Evolutionary conservation across 2,888 invertebrate genomes (phyloP).

Genomic region (Drosophila lacicola): DNA sequence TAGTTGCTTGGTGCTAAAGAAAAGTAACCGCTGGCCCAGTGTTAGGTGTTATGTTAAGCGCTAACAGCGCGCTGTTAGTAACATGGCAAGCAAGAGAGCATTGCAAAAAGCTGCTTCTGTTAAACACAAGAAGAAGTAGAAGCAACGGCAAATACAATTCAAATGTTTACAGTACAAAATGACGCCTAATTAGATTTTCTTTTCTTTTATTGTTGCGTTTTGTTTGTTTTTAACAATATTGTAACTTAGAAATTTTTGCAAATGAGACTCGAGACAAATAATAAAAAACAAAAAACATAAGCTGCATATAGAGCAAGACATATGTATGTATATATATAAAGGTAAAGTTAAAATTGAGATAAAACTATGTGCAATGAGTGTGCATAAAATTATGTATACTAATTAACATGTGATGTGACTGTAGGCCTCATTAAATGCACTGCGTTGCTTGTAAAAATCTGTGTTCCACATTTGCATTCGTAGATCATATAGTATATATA

Average conservation of each 20-base stretch:
- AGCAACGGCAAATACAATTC: conserved; percentile 14
- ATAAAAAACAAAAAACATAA: conserved; percentile 39
- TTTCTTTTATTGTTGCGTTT: conserved; percentile 51
- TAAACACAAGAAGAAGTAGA: conserved; percentile 7
- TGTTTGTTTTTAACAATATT: conserved; percentile 31
- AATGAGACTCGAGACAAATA: conserved; percentile 61
- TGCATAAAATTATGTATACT: conserved; percentile 60
- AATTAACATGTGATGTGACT: conserved; percentile 65
- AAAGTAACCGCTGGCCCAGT: conserved; percentile 43
- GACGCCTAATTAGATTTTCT: conserved; percentile 20
- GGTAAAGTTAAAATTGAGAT: conserved; percentile 38
- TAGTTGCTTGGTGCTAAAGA: conserved; percentile 29
- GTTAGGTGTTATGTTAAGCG: conserved; percentile 45
- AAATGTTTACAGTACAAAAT: conserved; percentile 32
- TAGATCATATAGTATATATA: conserved; percentile 32
- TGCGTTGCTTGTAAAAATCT: conserved; percentile 41
- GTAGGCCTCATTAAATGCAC: conserved; percentile 69
- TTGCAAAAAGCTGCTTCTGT: conserved; percentile 20
- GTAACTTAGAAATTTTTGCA: conserved; percentile 37
- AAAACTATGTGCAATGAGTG: conserved; percentile 64
- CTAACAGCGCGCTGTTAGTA: conserved; percentile 55
- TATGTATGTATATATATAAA: conserved; percentile 13
- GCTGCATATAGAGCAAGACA: conserved; percentile 32
- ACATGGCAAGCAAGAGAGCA: conserved; percentile 44
- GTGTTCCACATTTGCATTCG: conserved; percentile 42